A percentile compares a stretch with the other conserved stretches of the same genome.
Conservation (phyloP, 2,113 vertebrate genomes). For the Cyprinodon variegatus region DNA sequence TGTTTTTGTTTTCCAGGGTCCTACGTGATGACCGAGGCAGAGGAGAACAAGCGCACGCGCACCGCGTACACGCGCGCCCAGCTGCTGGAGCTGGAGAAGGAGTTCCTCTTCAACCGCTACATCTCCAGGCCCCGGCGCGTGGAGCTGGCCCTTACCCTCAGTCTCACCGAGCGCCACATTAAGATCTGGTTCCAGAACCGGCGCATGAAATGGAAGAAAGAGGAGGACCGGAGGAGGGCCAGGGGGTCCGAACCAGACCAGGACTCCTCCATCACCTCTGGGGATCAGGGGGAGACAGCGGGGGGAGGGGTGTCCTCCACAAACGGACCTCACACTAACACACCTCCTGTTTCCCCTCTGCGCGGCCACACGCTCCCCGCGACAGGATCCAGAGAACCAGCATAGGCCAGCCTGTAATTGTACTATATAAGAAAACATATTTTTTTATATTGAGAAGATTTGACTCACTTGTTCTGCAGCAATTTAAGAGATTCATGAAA, state of each 20-base stretch:
- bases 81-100: slow-evolving; percentile 96
- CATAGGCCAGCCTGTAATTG: not conserved
- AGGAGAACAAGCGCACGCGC: slow-evolving; percentile 95
- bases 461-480: not conserved
- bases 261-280: slow-evolving; percentile 91
- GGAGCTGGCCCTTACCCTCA: slow-evolving; percentile 93
- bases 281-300: slow-evolving; percentile 81
- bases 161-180: slow-evolving; percentile 96
- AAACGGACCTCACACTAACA: slow-evolving; percentile 53
- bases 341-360: slow-evolving; percentile 77
- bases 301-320: slow-evolving; percentile 69
- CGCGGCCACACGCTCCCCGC: slow-evolving; percentile 49
- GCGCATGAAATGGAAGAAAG: slow-evolving; percentile 98
- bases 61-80: slow-evolving; percentile 96
- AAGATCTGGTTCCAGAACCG: slow-evolving; percentile 98
- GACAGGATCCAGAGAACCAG: slow-evolving; percentile 46
- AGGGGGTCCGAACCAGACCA: slow-evolving; percentile 85
- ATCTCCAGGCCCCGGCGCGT: slow-evolving; percentile 94
- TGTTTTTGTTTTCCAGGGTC: slow-evolving; percentile 65
- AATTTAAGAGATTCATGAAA: not conserved
- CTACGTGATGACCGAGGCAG: slow-evolving; percentile 85
- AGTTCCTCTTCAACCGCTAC: slow-evolving; percentile 97
- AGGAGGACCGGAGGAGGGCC: slow-evolving; percentile 91
- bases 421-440: not conserved
- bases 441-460: not conserved